Evolutionary conservation across 2,113 vertebrate genomes (phyloP).

Genomic region (Myotis yumanensis): DNA sequence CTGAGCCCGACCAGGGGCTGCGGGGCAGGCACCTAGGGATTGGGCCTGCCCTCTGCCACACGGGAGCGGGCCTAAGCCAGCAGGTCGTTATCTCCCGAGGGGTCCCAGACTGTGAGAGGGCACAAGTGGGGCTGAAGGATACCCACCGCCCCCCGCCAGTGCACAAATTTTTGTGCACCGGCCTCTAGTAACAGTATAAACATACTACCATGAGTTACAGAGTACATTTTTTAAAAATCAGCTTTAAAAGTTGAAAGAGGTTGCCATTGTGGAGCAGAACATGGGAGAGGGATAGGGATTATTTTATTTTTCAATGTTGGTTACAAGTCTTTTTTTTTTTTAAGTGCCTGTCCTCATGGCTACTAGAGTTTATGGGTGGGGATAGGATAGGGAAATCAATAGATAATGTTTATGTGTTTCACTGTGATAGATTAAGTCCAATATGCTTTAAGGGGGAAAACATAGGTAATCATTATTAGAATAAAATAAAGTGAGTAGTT

Average conservation of each 20-base stretch:
- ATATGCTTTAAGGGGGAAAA: neutral
- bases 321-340: neutral
- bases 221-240: neutral
- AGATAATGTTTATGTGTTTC: neutral
- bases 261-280: neutral
- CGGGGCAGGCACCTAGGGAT: too few species aligned
- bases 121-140: too few species aligned
- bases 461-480: neutral
- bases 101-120: too few species aligned
- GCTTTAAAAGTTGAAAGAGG: neutral
- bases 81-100: too few species aligned
- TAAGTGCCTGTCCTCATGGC: neutral
- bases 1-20: too few species aligned
- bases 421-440: neutral
- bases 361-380: neutral
- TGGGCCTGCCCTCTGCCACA: too few species aligned
- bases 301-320: neutral
- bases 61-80: too few species aligned
- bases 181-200: neutral
- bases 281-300: neutral
- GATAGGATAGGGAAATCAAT: neutral
- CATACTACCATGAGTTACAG: neutral
- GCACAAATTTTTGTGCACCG: too few species aligned
- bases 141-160: too few species aligned
- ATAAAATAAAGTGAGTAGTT: slow-evolving; percentile 5